phyloP scores from a whole-genome alignment of 2,113 vertebrate species.

The Zeus faber region DNA sequence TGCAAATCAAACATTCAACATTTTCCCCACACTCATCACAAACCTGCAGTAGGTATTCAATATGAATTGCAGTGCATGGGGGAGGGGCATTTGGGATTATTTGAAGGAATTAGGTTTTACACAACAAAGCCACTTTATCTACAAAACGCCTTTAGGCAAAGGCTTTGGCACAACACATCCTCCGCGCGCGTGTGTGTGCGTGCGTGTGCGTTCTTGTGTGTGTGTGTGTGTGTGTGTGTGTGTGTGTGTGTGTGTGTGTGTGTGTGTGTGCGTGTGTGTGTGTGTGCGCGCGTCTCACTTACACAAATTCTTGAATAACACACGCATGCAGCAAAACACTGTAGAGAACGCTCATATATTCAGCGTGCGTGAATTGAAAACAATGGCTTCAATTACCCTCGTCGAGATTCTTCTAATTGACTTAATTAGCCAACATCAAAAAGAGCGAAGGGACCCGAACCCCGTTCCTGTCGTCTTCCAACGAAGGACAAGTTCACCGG shows the following conservation, averaged over 20 bases:
- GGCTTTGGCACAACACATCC: background rate
- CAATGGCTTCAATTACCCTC: conserved; percentile 27
- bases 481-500: conserved; percentile 49
- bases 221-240: background rate
- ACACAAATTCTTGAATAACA: conserved; percentile 32
- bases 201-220: background rate
- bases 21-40: too few relatives aligned
- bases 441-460: conserved; percentile 48
- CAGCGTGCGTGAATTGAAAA: conserved; percentile 32
- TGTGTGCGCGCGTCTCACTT: conserved; percentile 12
- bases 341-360: background rate
- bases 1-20: too few relatives aligned
- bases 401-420: conserved; percentile 46
- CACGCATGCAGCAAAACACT: conserved; percentile 27
- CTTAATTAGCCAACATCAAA: conserved; percentile 65
- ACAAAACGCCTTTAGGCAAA: background rate
- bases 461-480: conserved; percentile 55
- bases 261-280: background rate
- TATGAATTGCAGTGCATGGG: background rate
- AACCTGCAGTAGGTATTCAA: too few relatives aligned
- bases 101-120: background rate
- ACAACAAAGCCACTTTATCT: background rate
- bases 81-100: background rate
- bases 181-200: background rate
- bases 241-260: background rate